A percentile compares a stretch with the other conserved stretches of the same genome.
Evolutionary conservation across 2,113 vertebrate genomes (phyloP).

Genomic region (Channa maculata): DNA sequence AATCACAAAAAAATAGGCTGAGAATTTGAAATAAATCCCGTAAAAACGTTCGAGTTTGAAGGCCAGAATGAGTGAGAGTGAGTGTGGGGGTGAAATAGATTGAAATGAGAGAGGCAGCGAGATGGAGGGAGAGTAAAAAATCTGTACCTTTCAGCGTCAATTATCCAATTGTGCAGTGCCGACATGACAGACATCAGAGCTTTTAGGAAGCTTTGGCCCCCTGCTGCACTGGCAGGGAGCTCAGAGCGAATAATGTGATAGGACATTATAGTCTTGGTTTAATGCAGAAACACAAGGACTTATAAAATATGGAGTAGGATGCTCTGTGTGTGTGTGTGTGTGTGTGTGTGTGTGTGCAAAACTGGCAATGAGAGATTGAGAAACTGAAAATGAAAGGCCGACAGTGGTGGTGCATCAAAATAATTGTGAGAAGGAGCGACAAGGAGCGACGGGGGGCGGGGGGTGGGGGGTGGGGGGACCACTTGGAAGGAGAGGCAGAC

Average conservation of each 20-base stretch:
- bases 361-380: slow-evolving; percentile 25
- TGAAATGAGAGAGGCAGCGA: slow-evolving; percentile 37
- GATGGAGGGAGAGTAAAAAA: slow-evolving; percentile 63
- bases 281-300: slow-evolving; percentile 78
- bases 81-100: slow-evolving; percentile 29
- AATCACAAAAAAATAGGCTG: slow-evolving; percentile 15
- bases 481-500: background rate
- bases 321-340: slow-evolving; percentile 33
- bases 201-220: slow-evolving; percentile 75
- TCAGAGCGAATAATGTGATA: slow-evolving; percentile 78
- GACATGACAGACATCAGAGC: slow-evolving; percentile 81
- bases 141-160: slow-evolving; percentile 79
- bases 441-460: background rate
- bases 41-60: slow-evolving; percentile 49
- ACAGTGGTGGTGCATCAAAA: slow-evolving; percentile 27
- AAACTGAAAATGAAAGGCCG: slow-evolving; percentile 25
- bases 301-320: slow-evolving; percentile 78
- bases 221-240: slow-evolving; percentile 34
- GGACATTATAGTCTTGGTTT: slow-evolving; percentile 76
- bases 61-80: slow-evolving; percentile 31
- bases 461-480: no score
- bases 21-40: slow-evolving; percentile 42
- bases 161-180: slow-evolving; percentile 75
- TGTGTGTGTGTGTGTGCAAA: slow-evolving; percentile 18
- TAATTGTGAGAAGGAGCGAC: slow-evolving; percentile 22